phyloP scores from a whole-genome alignment of 2,888 invertebrate species.

The Argynnis bischoffii region DNA sequence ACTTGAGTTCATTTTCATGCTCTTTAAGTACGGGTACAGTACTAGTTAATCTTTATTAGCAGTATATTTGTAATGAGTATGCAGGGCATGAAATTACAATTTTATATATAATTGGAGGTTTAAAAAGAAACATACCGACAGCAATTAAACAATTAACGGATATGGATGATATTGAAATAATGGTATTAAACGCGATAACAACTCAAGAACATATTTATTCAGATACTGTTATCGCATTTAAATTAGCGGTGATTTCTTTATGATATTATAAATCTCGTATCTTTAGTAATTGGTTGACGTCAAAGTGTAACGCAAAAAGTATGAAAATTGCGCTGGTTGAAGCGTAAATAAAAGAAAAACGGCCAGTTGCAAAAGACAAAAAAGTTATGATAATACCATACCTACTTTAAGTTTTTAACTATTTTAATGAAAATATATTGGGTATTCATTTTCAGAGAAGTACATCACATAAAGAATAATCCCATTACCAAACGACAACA shows the following conservation, averaged over 20 bases:
- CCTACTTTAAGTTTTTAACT: background rate
- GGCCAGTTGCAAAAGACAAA: too few species aligned
- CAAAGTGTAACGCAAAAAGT: slow-evolving; percentile 7
- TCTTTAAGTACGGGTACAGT: too few species aligned
- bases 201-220: slow-evolving; percentile 50
- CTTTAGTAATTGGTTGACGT: slow-evolving; percentile 25
- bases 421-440: background rate
- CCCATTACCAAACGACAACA: slow-evolving; percentile 75
- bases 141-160: slow-evolving; percentile 46
- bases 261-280: slow-evolving; percentile 46
- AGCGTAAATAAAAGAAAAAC: too few species aligned
- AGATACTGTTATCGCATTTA: slow-evolving; percentile 51
- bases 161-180: slow-evolving; percentile 52
- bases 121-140: slow-evolving; percentile 50
- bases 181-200: slow-evolving; percentile 56
- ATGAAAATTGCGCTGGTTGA: too few species aligned
- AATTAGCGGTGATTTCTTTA: slow-evolving; percentile 59
- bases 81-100: background rate
- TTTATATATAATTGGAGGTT: slow-evolving; percentile 25
- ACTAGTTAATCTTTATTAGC: background rate
- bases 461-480: slow-evolving; percentile 73
- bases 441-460: slow-evolving; percentile 67
- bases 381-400: background rate
- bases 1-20: too few species aligned
- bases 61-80: background rate